Conservation (phyloP, 2,797 vertebrate species). For the Dallia pectoralis region DNA sequence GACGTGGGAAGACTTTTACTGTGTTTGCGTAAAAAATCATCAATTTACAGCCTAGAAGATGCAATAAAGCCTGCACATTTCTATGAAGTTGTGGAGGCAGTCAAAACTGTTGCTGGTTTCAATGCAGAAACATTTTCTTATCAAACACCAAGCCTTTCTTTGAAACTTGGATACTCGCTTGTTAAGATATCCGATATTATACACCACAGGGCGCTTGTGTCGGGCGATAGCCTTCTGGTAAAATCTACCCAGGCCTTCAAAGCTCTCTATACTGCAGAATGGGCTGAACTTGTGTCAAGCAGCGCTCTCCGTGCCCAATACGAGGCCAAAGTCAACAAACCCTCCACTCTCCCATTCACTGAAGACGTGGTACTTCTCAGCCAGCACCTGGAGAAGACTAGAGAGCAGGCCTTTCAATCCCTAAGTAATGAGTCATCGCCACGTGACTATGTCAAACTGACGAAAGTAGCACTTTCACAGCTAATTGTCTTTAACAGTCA, state of each 20-base stretch:
- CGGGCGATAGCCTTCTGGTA: background rate
- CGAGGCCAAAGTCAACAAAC: slow-evolving; percentile 20
- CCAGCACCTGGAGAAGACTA: slow-evolving; percentile 35
- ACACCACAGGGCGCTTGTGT: slow-evolving; percentile 25
- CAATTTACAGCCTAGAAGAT: slow-evolving; percentile 41
- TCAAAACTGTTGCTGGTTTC: slow-evolving; percentile 13
- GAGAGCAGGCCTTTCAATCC: slow-evolving; percentile 12
- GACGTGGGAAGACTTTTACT: slow-evolving; percentile 48
- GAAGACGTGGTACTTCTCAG: slow-evolving; percentile 37
- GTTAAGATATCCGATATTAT: slow-evolving; percentile 35
- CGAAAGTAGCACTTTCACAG: slow-evolving; percentile 14
- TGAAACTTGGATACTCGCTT: background rate
- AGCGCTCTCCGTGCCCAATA: background rate
- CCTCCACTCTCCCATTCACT: slow-evolving; percentile 40
- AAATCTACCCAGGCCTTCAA: background rate
- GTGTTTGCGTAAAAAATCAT: slow-evolving; percentile 25
- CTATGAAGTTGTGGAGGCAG: slow-evolving; percentile 24
- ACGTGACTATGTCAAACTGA: slow-evolving; percentile 13
- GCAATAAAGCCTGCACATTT: slow-evolving; percentile 47
- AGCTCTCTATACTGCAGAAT: background rate
- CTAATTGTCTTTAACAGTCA: slow-evolving; percentile 16
- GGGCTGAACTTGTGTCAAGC: background rate
- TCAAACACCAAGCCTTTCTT: accelerated
- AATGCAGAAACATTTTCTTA: background rate
- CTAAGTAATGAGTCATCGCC: background rate